Base-by-base conservation (phyloP, 1,140 invertebrate genomes). In the Anastrepha obliqua region DNA sequence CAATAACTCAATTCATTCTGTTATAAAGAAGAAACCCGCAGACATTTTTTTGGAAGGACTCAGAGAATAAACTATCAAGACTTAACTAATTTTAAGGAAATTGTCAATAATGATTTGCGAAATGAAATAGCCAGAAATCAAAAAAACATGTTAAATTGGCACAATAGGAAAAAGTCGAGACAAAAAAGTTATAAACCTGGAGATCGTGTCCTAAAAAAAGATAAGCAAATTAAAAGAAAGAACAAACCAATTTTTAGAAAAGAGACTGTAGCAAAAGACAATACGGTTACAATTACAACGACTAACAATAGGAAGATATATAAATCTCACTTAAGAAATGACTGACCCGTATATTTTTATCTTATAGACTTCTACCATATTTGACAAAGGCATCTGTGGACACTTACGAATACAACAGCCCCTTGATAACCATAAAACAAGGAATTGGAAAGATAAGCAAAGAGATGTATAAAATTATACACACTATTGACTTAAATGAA, bases 381-480 rank as follows among this genome's bases (percentile, higher is more conserved):
- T 20, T 4, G 13, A 65, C 64, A 29, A 65, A 5, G 5, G 20
- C 20, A 6, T 6, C 64, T 3, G 20, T 65, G 6, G 17, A 62
- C 60, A 62, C 60, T 13, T 62, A 62, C 60, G 60, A 62, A 62
- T 62, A 62, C 15, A 62, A 62, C 60, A 62, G 60, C 60, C 60
- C 60, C 7, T 13, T 62, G 3, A 13, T 62, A 62, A 62, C 17
- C 7, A 55, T 55, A 7, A 55, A 55, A 55, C 51, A 55, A 55
- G 51, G 51, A 55, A 5, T 55, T 7, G 60, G 60, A 15, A 62
- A 62, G 15, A 62, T 62, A 0, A 62, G 3, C 15, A 15, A 62
- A 62, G 60, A 3, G 15, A 62, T 13, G 4, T 62, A 62, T 13
- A 62, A 62, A 62, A 62, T 62, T 62, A 62, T 62, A 11, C 60